A percentile compares a stretch with the other conserved stretches of the same genome.
Conservation (phyloP, 35 echinoderm and acorn worm genomes). For the Apostichopus californicus region DNA sequence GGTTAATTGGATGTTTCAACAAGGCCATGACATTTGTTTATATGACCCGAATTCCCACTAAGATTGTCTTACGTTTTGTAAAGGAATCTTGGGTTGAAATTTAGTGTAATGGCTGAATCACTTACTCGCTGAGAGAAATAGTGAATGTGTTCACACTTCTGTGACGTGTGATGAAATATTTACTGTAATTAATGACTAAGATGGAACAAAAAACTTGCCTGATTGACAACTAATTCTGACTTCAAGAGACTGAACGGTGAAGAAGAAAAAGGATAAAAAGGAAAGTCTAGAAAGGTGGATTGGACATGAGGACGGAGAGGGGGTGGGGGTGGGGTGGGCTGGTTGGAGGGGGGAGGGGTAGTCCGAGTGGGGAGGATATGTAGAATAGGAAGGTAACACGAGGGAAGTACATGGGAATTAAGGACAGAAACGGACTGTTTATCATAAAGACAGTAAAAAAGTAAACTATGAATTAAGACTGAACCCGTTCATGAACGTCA, state of each 20-base stretch:
- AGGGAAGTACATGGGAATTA: too few species aligned
- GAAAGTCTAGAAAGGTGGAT: too few species aligned
- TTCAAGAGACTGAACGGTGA: background rate
- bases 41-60: conserved; percentile 10
- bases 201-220: background rate
- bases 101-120: background rate
- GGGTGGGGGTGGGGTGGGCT: too few species aligned
- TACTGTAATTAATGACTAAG: conserved; percentile 9
- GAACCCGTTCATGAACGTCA: too few species aligned
- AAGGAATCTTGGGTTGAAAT: background rate
- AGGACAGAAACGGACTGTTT: too few species aligned
- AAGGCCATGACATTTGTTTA: conserved; percentile 16
- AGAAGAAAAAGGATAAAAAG: too few species aligned
- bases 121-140: background rate
- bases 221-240: conserved; percentile 1
- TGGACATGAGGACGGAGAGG: too few species aligned
- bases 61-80: background rate
- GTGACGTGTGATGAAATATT: background rate
- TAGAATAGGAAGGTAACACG: too few species aligned
- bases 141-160: background rate
- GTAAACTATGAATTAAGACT: too few species aligned
- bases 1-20: conserved; percentile 20
- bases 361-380: too few species aligned
- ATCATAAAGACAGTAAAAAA: too few species aligned
- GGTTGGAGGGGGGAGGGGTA: too few species aligned